phyloP scores from a whole-genome alignment of 2,113 vertebrate genomes.

The Petrocephalus microphthalmus region DNA sequence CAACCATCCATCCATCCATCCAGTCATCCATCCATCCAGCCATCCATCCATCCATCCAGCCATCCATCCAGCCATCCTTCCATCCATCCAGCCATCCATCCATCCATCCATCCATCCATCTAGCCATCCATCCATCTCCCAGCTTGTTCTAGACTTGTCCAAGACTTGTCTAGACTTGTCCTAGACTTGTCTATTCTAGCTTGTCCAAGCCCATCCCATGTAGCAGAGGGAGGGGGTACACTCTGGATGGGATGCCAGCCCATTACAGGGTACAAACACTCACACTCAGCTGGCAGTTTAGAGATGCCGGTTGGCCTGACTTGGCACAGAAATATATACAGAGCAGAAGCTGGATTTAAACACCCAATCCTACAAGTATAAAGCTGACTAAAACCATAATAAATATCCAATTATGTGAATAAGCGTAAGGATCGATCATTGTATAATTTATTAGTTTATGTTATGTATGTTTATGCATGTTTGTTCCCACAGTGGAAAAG shows the following conservation, averaged over 20 bases:
- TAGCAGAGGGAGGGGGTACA: background rate
- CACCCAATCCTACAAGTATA: background rate
- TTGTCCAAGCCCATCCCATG: too few species aligned
- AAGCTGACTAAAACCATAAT: background rate
- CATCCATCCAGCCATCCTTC: too few species aligned
- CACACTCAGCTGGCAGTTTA: background rate
- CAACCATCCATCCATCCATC: too few species aligned
- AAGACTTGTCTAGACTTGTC: too few species aligned
- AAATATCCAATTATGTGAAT: background rate
- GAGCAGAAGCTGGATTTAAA: too few species aligned
- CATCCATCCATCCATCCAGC: too few species aligned
- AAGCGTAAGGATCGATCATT: background rate
- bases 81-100: too few species aligned
- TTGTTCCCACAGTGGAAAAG: conserved; percentile 17
- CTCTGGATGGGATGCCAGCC: background rate
- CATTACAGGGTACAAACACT: background rate
- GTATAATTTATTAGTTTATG: background rate
- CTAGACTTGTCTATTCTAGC: too few species aligned
- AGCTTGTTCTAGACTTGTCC: too few species aligned
- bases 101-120: too few species aligned
- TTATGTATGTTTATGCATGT: background rate
- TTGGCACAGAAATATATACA: background rate
- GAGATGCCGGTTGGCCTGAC: background rate
- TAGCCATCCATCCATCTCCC: too few species aligned
- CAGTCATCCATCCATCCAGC: too few species aligned